Evolutionary conservation across 1,140 invertebrate species (phyloP), one percentile per base, ranked within the genome.

Genomic region (Oppia nitens): DNA sequence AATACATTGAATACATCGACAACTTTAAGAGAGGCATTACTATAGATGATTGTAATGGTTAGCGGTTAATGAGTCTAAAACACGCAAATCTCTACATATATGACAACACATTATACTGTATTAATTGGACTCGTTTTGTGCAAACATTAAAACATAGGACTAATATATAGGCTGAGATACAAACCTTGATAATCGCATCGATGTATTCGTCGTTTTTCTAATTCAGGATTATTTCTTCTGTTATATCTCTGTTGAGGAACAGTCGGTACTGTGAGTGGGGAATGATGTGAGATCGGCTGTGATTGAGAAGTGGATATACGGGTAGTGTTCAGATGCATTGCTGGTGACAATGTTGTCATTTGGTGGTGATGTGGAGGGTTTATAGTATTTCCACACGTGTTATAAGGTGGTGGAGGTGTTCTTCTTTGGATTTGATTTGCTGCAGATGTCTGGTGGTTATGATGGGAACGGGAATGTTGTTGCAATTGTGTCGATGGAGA

Each of bases 111-210:
- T 9, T 9, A 51, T 14, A 51, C 23, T n/a, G 27, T 14, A 51
- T 14, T 9, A 51, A 23, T 51, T 28, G n/a, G n/a, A 28, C n/a
- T 25, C 14, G 21, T 20, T 24, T 20, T 24, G 14, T 14, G 14
- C 45, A 14, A n/a, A 47, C n/a, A 47, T n/a, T 47, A n/a, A 14
- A 14, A 47, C 45, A 14, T 14, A n/a, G 20, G 26, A 21, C 9
- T 11, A 53, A n/a, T 53, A 53, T 25, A 2, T 53, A 1, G n/a
- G 20, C 2, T 11, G 17, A 3, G 6, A 25, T 24, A 66, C 77
- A 81, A 75, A 92, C 91, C 87, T 67, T 87, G 81, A 72, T 89
- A 95, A 76, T 91, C 84, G 75, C 92, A 96, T 71, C 89, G 89
- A 71, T 95, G 92, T 63, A 94, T 89, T 68, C 91, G 73, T 64